A percentile compares a stretch with the other conserved stretches of the same genome.
These are phyloP conservation scores for Adelognathus sp. DNA, from an alignment of 2,888 invertebrate genomes.

Conservation along the genomic window DNA sequence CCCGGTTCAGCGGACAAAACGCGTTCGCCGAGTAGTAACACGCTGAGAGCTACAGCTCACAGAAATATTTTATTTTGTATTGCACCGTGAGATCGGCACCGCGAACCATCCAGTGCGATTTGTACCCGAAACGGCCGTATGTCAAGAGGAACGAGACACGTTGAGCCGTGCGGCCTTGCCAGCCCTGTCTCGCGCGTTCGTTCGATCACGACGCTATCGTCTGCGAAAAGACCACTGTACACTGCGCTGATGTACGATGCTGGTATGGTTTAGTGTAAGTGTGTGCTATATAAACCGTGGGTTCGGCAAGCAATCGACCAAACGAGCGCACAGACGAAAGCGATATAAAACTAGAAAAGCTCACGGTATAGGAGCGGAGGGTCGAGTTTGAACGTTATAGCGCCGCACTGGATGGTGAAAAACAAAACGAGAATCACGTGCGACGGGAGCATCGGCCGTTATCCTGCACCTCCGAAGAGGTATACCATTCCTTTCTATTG, in stretches of 20 bases:
- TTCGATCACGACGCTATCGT: background rate
- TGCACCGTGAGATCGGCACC: background rate
- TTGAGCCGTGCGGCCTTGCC: slow-evolving; percentile 4
- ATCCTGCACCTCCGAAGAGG: background rate
- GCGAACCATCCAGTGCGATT: slow-evolving; percentile 14
- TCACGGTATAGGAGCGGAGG: background rate
- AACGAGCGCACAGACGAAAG: background rate
- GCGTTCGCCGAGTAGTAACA: slow-evolving; percentile 32
- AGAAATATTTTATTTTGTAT: background rate
- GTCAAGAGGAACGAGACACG: slow-evolving; percentile 30
- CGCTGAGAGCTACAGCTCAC: background rate
- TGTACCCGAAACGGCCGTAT: slow-evolving; percentile 30
- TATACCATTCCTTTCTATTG: background rate
- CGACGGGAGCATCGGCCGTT: background rate
- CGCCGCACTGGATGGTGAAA: background rate
- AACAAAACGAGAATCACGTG: background rate
- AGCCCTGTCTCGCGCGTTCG: background rate
- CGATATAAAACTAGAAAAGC: background rate
- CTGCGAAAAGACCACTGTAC: background rate
- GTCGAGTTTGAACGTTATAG: background rate
- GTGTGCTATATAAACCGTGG: background rate
- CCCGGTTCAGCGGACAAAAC: slow-evolving; percentile 52
- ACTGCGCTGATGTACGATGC: no score
- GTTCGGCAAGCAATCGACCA: background rate
- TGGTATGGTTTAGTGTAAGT: no score